phyloP scores from a whole-genome alignment of 1,140 invertebrate genomes.

The Physella acuta region DNA sequence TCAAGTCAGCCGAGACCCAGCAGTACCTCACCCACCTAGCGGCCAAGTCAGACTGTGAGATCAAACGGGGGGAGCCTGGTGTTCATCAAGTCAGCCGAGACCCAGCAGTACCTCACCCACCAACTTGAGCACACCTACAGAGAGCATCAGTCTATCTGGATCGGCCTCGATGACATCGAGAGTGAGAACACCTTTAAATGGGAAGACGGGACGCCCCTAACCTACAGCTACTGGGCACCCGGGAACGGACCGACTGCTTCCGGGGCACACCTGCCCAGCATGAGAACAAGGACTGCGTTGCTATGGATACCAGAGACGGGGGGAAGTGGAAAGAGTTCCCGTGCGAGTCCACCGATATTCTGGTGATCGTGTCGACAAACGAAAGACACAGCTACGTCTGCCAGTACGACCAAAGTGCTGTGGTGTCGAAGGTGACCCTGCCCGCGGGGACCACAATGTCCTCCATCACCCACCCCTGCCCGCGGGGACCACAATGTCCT shows the following conservation, averaged over 20 bases:
- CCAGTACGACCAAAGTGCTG: not conserved
- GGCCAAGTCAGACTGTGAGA: no score
- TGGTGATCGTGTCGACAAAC: not conserved
- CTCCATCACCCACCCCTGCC: no score
- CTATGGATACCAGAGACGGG: not conserved
- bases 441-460: no score
- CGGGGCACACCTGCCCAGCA: no score
- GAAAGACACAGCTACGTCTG: not conserved
- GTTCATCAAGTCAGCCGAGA: not conserved
- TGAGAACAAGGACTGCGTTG: not conserved
- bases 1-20: no score
- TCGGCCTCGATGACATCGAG: not conserved
- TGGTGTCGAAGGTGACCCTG: not conserved
- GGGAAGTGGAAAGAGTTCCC: not conserved
- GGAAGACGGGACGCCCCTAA: not conserved
- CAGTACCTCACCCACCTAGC: no score
- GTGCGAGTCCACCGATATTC: not conserved
- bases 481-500: no score
- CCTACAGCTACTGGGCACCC: not conserved
- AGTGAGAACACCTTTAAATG: not conserved
- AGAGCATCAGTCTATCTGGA: not conserved
- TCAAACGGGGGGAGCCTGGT: not conserved
- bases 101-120: not conserved
- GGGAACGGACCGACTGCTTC: not conserved
- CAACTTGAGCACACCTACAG: not conserved